A percentile compares a stretch with the other conserved stretches of the same genome.
Evolutionary conservation across 2,113 vertebrate genomes (phyloP).

Genomic region (Misgurnus anguillicaudatus): DNA sequence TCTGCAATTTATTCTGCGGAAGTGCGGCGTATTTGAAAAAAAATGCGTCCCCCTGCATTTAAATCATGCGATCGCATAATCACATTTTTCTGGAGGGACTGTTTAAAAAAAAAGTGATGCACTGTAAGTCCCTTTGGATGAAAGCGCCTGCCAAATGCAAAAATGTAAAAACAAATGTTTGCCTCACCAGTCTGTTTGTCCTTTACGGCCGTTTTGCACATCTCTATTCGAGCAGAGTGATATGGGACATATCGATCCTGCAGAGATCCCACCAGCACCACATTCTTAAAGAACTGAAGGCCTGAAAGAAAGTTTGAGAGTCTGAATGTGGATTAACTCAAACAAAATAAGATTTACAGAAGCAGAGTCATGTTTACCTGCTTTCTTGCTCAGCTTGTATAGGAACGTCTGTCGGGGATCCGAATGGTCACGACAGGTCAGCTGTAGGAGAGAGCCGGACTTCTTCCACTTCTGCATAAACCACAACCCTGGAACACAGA

Average conservation of each 20-base stretch:
- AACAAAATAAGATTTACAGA: background rate
- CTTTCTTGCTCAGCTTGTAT: constrained; percentile 98
- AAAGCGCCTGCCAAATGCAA: no score
- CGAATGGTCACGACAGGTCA: constrained; percentile 96
- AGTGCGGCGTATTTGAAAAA: no score
- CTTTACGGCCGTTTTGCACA: constrained; percentile 99
- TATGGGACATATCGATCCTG: constrained; percentile 99
- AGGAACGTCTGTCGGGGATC: constrained; percentile 98
- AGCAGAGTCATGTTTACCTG: constrained; percentile 74
- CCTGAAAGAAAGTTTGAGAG: constrained; percentile 68
- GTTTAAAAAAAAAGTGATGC: no score
- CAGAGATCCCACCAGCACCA: constrained; percentile 94
- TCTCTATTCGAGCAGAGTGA: constrained; percentile 97
- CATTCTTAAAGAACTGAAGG: constrained; percentile 96
- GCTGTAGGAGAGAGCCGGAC: constrained; percentile 91
- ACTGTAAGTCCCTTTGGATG: no score
- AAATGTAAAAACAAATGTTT: background rate
- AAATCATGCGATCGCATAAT: no score
- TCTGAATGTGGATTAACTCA: background rate
- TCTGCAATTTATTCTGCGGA: no score
- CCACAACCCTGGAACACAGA: constrained; percentile 84
- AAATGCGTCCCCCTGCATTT: no score
- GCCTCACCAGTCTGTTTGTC: constrained; percentile 95
- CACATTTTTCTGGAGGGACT: no score
- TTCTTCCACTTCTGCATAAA: constrained; percentile 99